Conservation (phyloP, 2,113 vertebrate genomes). For the Stercorarius parasiticus region DNA sequence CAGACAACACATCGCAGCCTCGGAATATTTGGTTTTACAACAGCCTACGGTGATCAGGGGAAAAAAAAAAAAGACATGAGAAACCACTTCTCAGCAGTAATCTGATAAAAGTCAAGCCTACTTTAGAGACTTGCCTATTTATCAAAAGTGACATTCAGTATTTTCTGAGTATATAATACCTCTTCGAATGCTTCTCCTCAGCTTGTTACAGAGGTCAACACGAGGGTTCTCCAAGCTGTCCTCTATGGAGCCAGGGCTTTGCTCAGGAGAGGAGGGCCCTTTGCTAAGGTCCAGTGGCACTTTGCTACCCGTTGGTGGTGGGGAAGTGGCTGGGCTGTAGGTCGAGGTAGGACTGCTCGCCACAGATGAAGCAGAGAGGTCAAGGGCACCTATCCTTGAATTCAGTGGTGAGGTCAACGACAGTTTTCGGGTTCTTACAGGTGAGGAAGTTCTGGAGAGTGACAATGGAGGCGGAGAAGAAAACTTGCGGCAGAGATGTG, state of each 20-base stretch:
- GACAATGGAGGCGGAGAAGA: conserved; percentile 93
- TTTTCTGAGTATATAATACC: conserved; percentile 64
- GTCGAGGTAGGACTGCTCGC: conserved; percentile 82
- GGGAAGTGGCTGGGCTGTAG: conserved; percentile 80
- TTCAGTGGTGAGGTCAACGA: conserved; percentile 91
- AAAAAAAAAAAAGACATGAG: not conserved
- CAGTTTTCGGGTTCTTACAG: conserved; percentile 88
- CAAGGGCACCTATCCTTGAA: conserved; percentile 83
- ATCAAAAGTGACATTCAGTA: not conserved
- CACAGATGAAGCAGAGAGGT: conserved; percentile 82
- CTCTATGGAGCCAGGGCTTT: conserved; percentile 78
- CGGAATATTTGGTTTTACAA: not conserved
- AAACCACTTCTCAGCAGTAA: not conserved
- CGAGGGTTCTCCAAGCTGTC: conserved; percentile 83
- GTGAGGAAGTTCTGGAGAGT: conserved; percentile 89
- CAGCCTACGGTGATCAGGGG: not conserved
- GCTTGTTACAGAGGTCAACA: conserved; percentile 86
- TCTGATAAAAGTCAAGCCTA: not conserved
- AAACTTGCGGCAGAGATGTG: conserved; percentile 93
- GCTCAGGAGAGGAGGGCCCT: conserved; percentile 84
- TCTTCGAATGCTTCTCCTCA: conserved; percentile 89
- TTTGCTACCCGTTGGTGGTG: conserved; percentile 79
- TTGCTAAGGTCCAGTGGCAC: conserved; percentile 80
- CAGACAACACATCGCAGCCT: rapidly evolving
- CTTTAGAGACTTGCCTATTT: not conserved